Conservation (phyloP, 2,797 vertebrate genomes). For the Gymnocypris eckloni region DNA sequence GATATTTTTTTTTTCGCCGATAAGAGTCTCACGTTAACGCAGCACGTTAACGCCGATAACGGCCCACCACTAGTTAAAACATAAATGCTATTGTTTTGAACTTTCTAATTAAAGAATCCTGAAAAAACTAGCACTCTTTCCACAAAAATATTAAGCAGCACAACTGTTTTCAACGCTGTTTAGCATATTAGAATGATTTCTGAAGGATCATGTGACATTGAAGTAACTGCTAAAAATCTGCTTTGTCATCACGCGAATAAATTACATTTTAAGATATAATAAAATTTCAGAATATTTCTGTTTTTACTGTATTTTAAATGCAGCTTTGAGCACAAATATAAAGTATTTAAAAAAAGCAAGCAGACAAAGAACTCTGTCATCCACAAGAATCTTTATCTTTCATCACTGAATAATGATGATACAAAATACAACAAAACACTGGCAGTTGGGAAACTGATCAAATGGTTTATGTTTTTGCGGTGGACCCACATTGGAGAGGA, state of each 20-base stretch:
- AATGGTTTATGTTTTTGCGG: constrained; percentile 51
- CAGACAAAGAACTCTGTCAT: constrained; percentile 50
- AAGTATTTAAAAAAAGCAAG: background rate
- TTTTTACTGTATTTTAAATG: background rate
- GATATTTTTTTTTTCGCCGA: too few species aligned
- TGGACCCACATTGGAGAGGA: constrained; percentile 48
- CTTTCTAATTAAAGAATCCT: background rate
- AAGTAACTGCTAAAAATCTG: background rate
- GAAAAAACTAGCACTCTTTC: background rate
- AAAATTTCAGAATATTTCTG: background rate
- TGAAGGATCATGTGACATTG: background rate
- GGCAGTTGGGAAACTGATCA: constrained; percentile 49
- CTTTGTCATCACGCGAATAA: background rate
- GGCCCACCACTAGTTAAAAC: background rate
- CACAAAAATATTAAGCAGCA: background rate
- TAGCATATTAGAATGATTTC: background rate
- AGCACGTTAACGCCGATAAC: too few species aligned
- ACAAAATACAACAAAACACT: constrained; percentile 71
- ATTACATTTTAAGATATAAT: background rate
- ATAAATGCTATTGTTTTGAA: background rate
- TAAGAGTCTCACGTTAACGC: too few species aligned
- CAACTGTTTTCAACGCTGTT: background rate
- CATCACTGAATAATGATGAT: constrained; percentile 63
- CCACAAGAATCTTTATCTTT: constrained; percentile 73
- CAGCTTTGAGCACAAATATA: background rate